Percentiles rank a stretch among this genome's conserved stretches.
Conservation (phyloP, 1,140 invertebrate species). For the Globodera ellingtonae region DNA sequence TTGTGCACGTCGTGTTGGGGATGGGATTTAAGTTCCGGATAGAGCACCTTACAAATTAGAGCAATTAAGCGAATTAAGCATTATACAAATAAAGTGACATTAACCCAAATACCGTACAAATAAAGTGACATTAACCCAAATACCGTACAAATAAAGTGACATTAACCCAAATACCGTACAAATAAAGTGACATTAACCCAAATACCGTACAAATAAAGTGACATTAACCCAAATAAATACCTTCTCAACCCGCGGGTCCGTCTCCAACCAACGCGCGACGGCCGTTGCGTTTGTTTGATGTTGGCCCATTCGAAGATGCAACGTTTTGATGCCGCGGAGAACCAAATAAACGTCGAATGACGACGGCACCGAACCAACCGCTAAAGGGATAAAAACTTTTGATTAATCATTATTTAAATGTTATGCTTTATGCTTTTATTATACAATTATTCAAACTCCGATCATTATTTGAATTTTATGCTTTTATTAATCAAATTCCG, state of each 20-base stretch:
- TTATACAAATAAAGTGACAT: neutral
- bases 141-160: neutral
- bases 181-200: neutral
- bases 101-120: neutral
- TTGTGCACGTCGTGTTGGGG: constrained; percentile 83
- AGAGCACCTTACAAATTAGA: constrained; percentile 58
- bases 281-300: constrained; percentile 79
- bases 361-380: constrained; percentile 84
- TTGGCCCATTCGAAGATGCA: constrained; percentile 85
- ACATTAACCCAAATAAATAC: constrained; percentile 67
- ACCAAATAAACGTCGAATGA: constrained; percentile 94
- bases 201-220: neutral
- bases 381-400: constrained; percentile 26
- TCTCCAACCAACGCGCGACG: constrained; percentile 75
- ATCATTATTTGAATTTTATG: neutral
- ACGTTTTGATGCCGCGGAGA: constrained; percentile 89
- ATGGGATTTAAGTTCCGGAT: constrained; percentile 85
- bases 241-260: constrained; percentile 77
- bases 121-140: neutral
- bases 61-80: neutral
- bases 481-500: neutral
- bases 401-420: neutral
- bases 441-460: no score
- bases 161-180: neutral
- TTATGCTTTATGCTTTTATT: no score